Evolutionary conservation across 2,888 invertebrate genomes (phyloP).

Genomic region (Polietes domitor): DNA sequence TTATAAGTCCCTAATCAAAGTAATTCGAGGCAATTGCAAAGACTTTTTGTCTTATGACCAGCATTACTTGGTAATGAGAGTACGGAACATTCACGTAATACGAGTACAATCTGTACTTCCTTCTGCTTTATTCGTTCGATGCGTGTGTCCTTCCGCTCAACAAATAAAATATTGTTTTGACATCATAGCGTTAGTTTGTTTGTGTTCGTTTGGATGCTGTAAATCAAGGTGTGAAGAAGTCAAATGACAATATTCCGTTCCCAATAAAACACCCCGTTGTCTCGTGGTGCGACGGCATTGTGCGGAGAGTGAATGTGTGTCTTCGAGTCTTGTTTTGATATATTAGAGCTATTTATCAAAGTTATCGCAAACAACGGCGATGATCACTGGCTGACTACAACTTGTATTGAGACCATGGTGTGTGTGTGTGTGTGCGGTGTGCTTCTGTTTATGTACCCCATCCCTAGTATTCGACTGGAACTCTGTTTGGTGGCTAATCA

Average conservation of each 20-base stretch:
- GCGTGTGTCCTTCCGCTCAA: constrained; percentile 46
- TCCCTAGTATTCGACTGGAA: neutral
- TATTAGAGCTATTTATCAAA: constrained; percentile 67
- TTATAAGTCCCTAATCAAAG: no score
- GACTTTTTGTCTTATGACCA: no score
- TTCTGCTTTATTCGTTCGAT: constrained; percentile 7
- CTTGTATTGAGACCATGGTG: neutral
- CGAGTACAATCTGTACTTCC: neutral
- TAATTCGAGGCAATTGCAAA: no score
- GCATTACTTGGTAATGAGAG: no score
- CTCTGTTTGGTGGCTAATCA: constrained; percentile 45
- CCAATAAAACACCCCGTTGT: constrained; percentile 56
- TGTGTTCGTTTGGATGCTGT: constrained; percentile 28
- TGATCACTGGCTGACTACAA: constrained; percentile 63
- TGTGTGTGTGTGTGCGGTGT: neutral
- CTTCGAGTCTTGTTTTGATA: constrained; percentile 61
- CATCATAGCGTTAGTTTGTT: constrained; percentile 31
- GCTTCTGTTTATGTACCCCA: neutral
- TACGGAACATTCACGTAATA: neutral
- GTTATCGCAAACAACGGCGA: constrained; percentile 58
- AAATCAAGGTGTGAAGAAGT: constrained; percentile 67
- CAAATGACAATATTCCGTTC: constrained; percentile 62
- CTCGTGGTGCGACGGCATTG: neutral
- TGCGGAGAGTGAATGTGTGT: neutral
- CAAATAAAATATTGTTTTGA: constrained; percentile 65